Base-by-base conservation (phyloP, 2,797 vertebrate genomes). In the Buphagus erythrorhynchus region DNA sequence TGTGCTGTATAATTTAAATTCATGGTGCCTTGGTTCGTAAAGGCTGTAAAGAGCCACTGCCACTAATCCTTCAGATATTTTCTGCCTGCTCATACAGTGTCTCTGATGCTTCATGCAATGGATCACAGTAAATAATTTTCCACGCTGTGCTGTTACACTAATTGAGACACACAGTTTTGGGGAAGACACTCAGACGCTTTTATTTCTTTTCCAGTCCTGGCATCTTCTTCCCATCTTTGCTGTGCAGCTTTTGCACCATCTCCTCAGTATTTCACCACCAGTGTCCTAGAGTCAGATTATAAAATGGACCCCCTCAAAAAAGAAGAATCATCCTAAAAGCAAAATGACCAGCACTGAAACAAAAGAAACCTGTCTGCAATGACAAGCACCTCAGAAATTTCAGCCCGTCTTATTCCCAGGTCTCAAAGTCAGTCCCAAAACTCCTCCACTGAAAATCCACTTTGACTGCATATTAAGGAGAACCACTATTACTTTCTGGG, bases 1-100 rank as follows among this genome's bases (percentile, higher is more conserved):
- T 13, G n/a, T 51, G 52, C 5, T 3, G 1, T 22, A 1, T 9
- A 45, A 55, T 29, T 71, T 25, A 25, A 54, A 35, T 21, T 66
- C 24, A 14, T 6, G 6, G 33, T 3, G 2, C 33, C 40, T 52
- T 33, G 10, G 33, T 1, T 76, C 3, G 1, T n/a, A 7, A 51
- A 54, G n/a, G 18, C 35, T 59, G 31, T 18, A 54, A 40, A 40
- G 33, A 76, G 26, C 33, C 42, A 43, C 16, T 4, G 1, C 12
- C 3, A 6, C 21, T 62, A 72, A 76, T 63, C 51, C 52, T 40
- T 51, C 43, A 35, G 67, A 3, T 51, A 9, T 17, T 36, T 35
- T 46, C 71, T 61, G 35, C 31, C 80, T 66, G 57, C 42, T 57
- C 26, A 55, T 21, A 6, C 4, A 43, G 33, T 14, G 5, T 1